Conservation (phyloP, 2,113 vertebrate genomes). For the Galeopterus variegatus region DNA sequence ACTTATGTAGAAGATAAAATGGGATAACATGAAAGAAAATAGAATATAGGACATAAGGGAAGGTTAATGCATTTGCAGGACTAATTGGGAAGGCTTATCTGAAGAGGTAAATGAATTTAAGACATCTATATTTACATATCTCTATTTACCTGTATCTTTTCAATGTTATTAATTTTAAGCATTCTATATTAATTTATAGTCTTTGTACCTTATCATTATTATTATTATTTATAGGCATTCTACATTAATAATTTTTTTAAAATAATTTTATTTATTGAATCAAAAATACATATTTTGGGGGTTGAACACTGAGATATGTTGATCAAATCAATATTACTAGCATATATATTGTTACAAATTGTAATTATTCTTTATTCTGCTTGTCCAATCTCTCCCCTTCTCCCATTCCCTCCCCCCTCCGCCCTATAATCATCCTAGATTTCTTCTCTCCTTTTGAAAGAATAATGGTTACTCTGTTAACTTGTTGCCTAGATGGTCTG, state of each 20-base stretch:
- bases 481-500: too few species aligned
- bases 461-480: too few species aligned
- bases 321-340: too few species aligned
- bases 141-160: background rate
- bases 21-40: background rate
- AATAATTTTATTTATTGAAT: too few species aligned
- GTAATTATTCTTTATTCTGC: too few species aligned
- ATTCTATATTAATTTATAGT: background rate
- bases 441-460: too few species aligned
- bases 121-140: background rate
- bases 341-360: too few species aligned
- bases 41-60: background rate
- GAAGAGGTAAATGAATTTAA: background rate
- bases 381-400: too few species aligned
- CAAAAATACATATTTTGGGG: too few species aligned
- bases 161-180: slow-evolving; percentile 10
- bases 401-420: too few species aligned
- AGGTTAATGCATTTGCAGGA: background rate
- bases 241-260: background rate
- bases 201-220: background rate
- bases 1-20: background rate
- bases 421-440: too few species aligned
- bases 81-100: background rate
- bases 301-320: too few species aligned
- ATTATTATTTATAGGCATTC: background rate